phyloP scores from a whole-genome alignment of 2,797 vertebrate genomes.

The Hozukius guyotensis region DNA sequence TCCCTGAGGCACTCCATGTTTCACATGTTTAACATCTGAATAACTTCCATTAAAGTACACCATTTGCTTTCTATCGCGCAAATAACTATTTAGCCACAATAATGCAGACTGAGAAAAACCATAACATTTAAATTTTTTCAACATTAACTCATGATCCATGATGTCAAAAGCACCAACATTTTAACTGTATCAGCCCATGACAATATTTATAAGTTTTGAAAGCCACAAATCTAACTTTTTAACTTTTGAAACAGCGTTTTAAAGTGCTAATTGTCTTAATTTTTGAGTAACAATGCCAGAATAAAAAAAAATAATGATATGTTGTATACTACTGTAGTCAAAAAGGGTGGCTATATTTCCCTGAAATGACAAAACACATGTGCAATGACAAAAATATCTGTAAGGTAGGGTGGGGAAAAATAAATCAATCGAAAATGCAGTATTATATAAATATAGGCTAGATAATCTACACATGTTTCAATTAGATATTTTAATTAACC shows the following conservation, averaged over 20 bases:
- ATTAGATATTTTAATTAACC: neutral
- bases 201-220: neutral
- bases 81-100: too few species aligned
- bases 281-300: too few species aligned
- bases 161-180: neutral
- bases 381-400: neutral
- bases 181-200: too few species aligned
- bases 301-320: neutral
- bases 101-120: too few species aligned
- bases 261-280: neutral
- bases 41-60: too few species aligned
- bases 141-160: too few species aligned
- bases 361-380: neutral
- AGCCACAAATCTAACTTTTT: too few species aligned
- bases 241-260: neutral
- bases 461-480: neutral
- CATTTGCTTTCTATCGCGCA: too few species aligned
- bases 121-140: too few species aligned
- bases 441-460: neutral
- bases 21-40: too few species aligned
- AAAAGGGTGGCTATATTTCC: neutral
- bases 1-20: too few species aligned
- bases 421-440: accelerated
- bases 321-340: neutral
- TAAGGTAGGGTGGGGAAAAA: neutral